Conservation (phyloP, 2,113 vertebrate genomes). For the Dipodomys ordii region DNA sequence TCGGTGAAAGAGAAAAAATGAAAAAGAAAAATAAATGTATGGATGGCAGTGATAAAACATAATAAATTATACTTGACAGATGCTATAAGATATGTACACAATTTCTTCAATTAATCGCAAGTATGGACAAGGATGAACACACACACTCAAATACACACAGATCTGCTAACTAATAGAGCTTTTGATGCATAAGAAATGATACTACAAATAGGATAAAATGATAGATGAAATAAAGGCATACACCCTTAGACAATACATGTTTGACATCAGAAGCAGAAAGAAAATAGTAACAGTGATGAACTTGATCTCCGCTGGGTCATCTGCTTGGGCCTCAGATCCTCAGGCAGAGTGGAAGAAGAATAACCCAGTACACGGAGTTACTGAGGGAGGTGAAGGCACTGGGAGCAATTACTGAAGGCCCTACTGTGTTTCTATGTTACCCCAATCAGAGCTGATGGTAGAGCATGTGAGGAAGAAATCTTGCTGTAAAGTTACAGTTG, state of each 20-base stretch:
- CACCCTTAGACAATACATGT: neutral
- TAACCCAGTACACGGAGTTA: accelerated
- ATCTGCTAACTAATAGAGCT: neutral
- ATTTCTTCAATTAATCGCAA: neutral
- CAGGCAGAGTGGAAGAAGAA: neutral
- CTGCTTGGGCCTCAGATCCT: neutral
- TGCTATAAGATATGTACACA: neutral
- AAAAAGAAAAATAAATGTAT: neutral
- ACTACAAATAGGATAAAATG: neutral
- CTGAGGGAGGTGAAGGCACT: neutral
- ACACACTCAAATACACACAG: neutral
- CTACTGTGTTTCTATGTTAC: neutral
- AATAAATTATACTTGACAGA: neutral
- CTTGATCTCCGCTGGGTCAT: neutral
- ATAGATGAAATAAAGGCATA: neutral
- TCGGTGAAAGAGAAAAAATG: too few species aligned
- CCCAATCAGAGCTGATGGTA: neutral
- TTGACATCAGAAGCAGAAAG: neutral
- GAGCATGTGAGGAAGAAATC: neutral
- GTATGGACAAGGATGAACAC: neutral
- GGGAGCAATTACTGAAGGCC: too few species aligned
- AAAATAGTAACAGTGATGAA: neutral
- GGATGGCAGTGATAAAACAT: neutral
- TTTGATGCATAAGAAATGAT: neutral
- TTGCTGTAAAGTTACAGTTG: neutral